phyloP scores from a whole-genome alignment of 2,797 vertebrate genomes.

The Phaenicophaeus curvirostris region DNA sequence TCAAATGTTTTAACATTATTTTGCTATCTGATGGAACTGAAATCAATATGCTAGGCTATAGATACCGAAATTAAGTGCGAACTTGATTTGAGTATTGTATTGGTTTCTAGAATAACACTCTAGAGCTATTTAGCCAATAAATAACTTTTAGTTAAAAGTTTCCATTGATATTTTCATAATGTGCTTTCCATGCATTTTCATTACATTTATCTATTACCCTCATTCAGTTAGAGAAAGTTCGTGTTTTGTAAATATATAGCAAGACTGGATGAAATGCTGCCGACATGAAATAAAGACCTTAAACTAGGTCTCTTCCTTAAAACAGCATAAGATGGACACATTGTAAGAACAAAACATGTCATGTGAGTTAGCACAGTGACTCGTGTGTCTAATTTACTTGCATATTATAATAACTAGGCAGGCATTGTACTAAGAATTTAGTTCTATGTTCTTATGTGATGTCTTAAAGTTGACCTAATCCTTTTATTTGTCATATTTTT shows the following conservation, averaged over 20 bases:
- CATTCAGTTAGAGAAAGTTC: not conserved
- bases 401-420: not conserved
- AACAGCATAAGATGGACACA: not conserved
- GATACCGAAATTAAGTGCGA: slow-evolving; percentile 6
- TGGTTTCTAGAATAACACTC: slow-evolving; percentile 8
- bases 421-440: not conserved
- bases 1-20: slow-evolving; percentile 25
- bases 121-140: slow-evolving; percentile 3
- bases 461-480: not conserved
- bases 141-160: not conserved
- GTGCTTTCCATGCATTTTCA: not conserved
- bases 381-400: not conserved
- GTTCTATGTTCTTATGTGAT: not conserved
- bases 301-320: not conserved
- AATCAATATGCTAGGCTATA: slow-evolving; percentile 23
- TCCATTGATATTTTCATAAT: slow-evolving; percentile 8
- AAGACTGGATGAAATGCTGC: not conserved
- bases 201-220: not conserved
- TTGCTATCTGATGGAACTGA: not conserved
- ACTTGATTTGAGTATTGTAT: not conserved
- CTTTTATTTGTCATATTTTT: not conserved
- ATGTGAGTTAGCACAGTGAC: not conserved
- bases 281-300: not conserved
- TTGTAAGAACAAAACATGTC: not conserved
- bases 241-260: not conserved